phyloP scores from a whole-genome alignment of 2,113 vertebrate species.

The Heloderma charlesbogerti region DNA sequence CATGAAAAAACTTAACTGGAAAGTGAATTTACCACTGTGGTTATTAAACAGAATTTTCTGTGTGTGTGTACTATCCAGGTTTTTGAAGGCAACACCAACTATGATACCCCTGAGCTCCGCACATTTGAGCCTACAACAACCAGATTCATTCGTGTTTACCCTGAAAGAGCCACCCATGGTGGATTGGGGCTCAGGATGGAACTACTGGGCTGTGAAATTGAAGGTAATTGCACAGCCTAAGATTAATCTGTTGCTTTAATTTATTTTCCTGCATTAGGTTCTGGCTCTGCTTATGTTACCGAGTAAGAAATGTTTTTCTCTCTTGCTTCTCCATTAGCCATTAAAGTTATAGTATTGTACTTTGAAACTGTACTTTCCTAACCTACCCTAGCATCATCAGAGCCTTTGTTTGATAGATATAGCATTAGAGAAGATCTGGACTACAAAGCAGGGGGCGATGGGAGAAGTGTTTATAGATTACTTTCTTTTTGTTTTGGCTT shows the following conservation, averaged over 20 bases:
- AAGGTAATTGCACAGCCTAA: conserved; percentile 83
- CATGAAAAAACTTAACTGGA: not conserved
- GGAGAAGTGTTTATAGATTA: not conserved
- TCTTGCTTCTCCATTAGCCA: not conserved
- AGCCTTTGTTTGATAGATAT: not conserved
- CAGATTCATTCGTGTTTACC: conserved; percentile 91
- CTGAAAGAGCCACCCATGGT: conserved; percentile 89
- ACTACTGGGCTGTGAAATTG: conserved; percentile 92
- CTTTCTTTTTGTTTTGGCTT: not conserved
- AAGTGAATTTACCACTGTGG: not conserved
- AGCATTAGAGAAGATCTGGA: not conserved
- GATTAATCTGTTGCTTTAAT: conserved; percentile 42
- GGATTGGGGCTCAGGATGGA: conserved; percentile 94
- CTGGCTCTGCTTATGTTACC: not conserved
- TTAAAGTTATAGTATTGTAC: conserved; percentile 29
- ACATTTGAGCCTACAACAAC: conserved; percentile 88
- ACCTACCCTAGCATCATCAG: not conserved
- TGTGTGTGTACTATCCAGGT: conserved; percentile 78
- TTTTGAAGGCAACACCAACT: conserved; percentile 98
- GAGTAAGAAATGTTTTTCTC: conserved; percentile 41
- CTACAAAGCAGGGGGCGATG: not conserved
- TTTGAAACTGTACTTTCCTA: not conserved
- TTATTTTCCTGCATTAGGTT: conserved; percentile 52
- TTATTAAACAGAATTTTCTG: conserved; percentile 48
- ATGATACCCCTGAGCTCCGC: conserved; percentile 93